phyloP scores from a whole-genome alignment of 2,888 invertebrate species.

The Polydesmus complanatus region DNA sequence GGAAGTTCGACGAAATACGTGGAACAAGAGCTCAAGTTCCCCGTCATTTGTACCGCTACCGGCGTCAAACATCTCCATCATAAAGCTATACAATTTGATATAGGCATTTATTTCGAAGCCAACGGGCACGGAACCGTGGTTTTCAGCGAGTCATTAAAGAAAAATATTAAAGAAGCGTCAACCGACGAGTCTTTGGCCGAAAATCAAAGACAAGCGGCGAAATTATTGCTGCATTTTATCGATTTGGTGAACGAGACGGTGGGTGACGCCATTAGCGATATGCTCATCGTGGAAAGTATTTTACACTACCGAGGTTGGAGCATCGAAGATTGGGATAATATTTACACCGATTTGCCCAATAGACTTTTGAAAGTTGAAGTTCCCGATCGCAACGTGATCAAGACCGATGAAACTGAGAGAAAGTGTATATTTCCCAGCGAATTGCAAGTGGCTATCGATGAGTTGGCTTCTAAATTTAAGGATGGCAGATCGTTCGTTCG shows the following conservation, averaged over 20 bases:
- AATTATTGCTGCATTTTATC: conserved; percentile 51
- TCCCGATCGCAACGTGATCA: conserved; percentile 66
- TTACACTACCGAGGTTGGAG: conserved; percentile 67
- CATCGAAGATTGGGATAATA: conserved; percentile 59
- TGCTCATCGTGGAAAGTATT: conserved; percentile 84
- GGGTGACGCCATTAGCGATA: conserved; percentile 92
- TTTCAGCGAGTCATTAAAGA: conserved; percentile 52
- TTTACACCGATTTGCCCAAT: conserved; percentile 77
- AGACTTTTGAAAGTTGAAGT: conserved; percentile 63
- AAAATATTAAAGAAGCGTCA: conserved; percentile 38
- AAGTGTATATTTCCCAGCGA: conserved; percentile 63
- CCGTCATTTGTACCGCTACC: conserved; percentile 80
- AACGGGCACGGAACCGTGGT: conserved; percentile 96
- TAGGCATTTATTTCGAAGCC: conserved; percentile 97
- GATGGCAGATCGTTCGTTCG: conserved; percentile 78
- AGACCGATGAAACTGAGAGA: conserved; percentile 78
- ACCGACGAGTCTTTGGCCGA: conserved; percentile 29
- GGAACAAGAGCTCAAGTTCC: conserved; percentile 48
- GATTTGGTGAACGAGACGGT: conserved; percentile 86
- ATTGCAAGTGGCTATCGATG: conserved; percentile 66
- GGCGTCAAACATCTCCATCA: conserved; percentile 95
- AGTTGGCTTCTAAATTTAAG: conserved; percentile 49
- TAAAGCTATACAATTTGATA: conserved; percentile 74
- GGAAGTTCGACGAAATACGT: conserved; percentile 91
- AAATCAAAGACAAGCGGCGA: conserved; percentile 41